Conservation (phyloP, 2,888 invertebrate genomes). For the Panopea generosa region DNA sequence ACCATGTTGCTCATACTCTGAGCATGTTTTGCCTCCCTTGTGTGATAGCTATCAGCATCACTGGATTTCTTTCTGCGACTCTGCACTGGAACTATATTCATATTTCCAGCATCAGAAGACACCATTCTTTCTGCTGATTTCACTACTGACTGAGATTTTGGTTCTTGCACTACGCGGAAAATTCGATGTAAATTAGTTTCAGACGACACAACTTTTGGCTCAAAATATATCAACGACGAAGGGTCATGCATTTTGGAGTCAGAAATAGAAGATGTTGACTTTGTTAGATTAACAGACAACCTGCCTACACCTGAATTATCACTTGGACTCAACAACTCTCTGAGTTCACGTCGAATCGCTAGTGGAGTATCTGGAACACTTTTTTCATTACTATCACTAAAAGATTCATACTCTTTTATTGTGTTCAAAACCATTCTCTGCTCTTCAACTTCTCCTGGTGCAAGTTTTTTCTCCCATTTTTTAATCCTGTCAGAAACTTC, state of each 20-base stretch:
- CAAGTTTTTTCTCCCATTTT: conserved; percentile 80
- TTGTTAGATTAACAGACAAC: conserved; percentile 64
- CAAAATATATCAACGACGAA: conserved; percentile 45
- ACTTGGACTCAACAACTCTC: conserved; percentile 50
- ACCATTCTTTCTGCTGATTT: conserved; percentile 8
- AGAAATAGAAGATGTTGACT: conserved; percentile 55
- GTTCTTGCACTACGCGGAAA: conserved; percentile 70
- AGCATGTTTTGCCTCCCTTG: conserved; percentile 8
- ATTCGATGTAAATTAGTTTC: conserved; percentile 69
- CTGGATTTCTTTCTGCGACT: neutral
- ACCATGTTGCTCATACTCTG: conserved; percentile 56
- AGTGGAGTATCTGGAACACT: conserved; percentile 50
- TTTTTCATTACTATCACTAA: conserved; percentile 39
- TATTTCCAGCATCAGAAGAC: no score
- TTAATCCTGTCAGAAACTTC: conserved; percentile 80
- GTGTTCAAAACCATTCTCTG: conserved; percentile 59
- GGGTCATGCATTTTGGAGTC: conserved; percentile 39
- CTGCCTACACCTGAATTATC: conserved; percentile 50
- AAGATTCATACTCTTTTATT: conserved; percentile 69
- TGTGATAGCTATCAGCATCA: no score
- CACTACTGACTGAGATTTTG: conserved; percentile 13
- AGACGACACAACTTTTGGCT: conserved; percentile 69
- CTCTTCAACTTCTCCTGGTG: conserved; percentile 55
- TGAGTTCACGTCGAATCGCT: conserved; percentile 48
- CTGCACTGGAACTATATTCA: neutral